A percentile compares a stretch with the other conserved stretches of the same genome.
These are phyloP conservation scores for Propithecus deckenii DNA, from an alignment of 2,797 vertebrate species.

Conservation along the genomic window DNA sequence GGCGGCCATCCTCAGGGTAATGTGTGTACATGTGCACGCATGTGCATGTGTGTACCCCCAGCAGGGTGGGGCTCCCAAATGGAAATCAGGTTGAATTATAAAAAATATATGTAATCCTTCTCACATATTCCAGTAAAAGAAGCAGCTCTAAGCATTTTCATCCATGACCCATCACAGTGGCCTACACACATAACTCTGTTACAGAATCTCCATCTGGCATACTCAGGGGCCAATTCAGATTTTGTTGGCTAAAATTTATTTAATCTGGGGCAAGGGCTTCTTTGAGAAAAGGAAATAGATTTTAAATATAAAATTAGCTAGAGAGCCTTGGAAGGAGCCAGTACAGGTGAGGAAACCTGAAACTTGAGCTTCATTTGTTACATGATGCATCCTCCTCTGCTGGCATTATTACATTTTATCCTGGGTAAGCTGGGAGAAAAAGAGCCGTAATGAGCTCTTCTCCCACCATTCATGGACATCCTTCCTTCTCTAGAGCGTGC, in stretches of 20 bases:
- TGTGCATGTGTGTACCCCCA: no score
- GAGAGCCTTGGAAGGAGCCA: neutral
- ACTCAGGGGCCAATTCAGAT: neutral
- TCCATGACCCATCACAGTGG: neutral
- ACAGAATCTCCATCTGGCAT: neutral
- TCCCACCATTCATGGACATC: no score
- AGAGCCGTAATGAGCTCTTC: neutral
- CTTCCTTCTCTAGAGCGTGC: neutral
- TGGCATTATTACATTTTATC: neutral
- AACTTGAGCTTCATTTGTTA: neutral
- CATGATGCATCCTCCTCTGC: neutral
- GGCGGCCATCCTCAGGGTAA: neutral
- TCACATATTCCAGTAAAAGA: neutral
- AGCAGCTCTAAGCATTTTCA: neutral
- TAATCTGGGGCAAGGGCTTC: neutral
- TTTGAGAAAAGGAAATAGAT: neutral
- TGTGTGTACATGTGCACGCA: no score
- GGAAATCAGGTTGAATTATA: neutral
- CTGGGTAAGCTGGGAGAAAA: neutral
- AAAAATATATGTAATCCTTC: neutral
- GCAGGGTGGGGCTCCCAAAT: neutral
- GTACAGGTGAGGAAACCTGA: neutral
- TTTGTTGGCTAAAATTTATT: neutral
- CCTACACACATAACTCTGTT: neutral
- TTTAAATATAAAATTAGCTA: neutral